These are phyloP conservation scores for Cacoxenus indagator DNA, from an alignment of 2,888 invertebrate genomes.

Conservation along the genomic window DNA sequence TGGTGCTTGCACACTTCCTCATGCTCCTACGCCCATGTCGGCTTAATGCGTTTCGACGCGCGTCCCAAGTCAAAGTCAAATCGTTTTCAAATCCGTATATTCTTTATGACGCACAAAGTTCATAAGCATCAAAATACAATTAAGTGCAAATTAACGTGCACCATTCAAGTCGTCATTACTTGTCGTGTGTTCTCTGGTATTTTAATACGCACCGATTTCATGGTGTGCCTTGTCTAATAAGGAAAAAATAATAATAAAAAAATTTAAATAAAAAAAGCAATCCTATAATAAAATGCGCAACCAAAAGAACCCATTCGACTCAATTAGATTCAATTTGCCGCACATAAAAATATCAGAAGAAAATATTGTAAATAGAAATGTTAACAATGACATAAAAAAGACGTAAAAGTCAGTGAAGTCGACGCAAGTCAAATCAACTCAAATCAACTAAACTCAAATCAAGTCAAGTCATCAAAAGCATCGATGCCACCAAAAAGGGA, in stretches of 20 bases:
- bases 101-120: no score
- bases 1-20: not conserved
- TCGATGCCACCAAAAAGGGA: no score
- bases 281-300: not conserved
- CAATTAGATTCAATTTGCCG: conserved; percentile 15
- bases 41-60: not conserved
- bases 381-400: conserved; percentile 58
- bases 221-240: no score
- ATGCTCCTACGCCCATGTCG: not conserved
- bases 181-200: no score
- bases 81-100: no score
- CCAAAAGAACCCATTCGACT: not conserved
- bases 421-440: not conserved
- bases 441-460: not conserved
- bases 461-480: no score
- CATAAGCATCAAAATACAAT: no score
- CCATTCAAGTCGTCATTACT: no score
- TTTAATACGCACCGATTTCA: no score
- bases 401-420: conserved; percentile 44
- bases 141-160: no score
- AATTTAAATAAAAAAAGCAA: not conserved
- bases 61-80: no score
- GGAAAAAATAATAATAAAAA: not conserved
- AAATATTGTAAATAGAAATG: conserved; percentile 43
- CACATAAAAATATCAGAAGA: conserved; percentile 8